Percentiles rank a stretch among this genome's conserved stretches.
phyloP scores from a whole-genome alignment of 1,140 invertebrate genomes.

The Plectus sambesii region DNA sequence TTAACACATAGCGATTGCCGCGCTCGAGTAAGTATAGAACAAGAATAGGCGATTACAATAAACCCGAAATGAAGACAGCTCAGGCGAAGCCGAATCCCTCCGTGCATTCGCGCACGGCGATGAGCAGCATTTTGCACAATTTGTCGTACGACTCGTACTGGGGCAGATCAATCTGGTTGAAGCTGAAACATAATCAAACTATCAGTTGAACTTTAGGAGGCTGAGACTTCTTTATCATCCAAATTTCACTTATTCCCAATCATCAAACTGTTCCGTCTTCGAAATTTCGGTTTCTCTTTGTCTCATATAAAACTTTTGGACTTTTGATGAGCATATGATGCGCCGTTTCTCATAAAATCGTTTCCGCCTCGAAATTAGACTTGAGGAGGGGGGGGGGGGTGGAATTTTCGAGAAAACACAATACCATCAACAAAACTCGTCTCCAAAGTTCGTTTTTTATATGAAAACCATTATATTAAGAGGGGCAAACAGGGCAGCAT shows the following conservation, averaged over 20 bases:
- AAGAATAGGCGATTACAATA: too few species aligned
- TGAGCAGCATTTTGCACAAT: constrained; percentile 67
- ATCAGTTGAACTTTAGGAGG: constrained; percentile 10
- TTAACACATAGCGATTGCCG: too few species aligned
- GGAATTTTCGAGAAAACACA: constrained; percentile 7
- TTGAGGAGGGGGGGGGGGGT: too few species aligned
- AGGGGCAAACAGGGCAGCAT: constrained; percentile 5
- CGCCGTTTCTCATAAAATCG: constrained; percentile 2
- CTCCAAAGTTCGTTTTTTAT: constrained; percentile 4
- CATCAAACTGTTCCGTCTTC: not conserved
- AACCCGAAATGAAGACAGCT: constrained; percentile 40
- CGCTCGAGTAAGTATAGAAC: too few species aligned
- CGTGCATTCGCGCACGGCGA: constrained; percentile 84
- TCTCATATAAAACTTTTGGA: constrained; percentile 3
- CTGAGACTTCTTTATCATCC: too few species aligned
- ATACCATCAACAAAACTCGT: constrained; percentile 3
- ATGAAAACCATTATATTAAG: constrained; percentile 11
- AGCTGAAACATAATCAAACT: constrained; percentile 56
- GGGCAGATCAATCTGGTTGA: constrained; percentile 84
- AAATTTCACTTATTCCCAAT: too few species aligned
- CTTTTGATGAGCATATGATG: constrained; percentile 7
- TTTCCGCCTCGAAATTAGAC: too few species aligned
- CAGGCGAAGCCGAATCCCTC: constrained; percentile 89
- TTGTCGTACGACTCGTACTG: constrained; percentile 90
- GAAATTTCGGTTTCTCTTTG: too few species aligned